Evolutionary conservation across 2,888 invertebrate genomes (phyloP), one percentile per base, ranked within the genome.

Genomic region (Megalurothrips usitatus): DNA sequence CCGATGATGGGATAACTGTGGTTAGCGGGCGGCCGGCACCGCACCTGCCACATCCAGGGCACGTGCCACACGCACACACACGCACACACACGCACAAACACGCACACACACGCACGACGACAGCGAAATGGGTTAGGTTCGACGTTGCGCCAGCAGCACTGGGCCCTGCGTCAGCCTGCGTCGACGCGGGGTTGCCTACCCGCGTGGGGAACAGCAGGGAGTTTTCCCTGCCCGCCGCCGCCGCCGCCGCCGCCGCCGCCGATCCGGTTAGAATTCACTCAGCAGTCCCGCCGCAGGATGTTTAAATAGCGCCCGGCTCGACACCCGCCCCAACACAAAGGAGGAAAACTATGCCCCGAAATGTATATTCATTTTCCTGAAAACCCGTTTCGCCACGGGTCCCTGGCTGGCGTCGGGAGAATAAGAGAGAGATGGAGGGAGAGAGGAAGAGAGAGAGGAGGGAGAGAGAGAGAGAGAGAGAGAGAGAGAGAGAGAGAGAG

Each of bases 291-390:
- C 34, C 34, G 23, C 68, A 23, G 68, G 68, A 75, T 75, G 68
- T 75, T 75, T 75, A 75, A 75, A 75, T 75, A 75, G 68, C 68
- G 68, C 12, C 6, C 68, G 68, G 23, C 11, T 58, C 68, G 68
- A 75, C 68, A 26, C 68, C 68, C 23, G 68, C 68, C 23, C 23
- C 68, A 10, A 23, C 68, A 58, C 58, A 58, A 26, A 75, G 26
- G 68, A 12, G 23, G 23, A 75, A 75, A 75, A 75, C 68, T 75
- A 75, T 75, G 23, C 68, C 68, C 34, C 68, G 23, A 75, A 75
- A 75, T 75, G 68, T 75, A 75, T 75, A 75, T 75, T 75, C 68
- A 75, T 75, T 75, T 75, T 58, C 58, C n/a, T 17, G 58, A 26
- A 26, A 75, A 75, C 68, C 68, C 68, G 68, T 75, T 75, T 75